Evolutionary conservation across 2,797 vertebrate species (phyloP), one percentile per base, ranked within the genome.

Genomic region (Catamblyrhynchus diadema): DNA sequence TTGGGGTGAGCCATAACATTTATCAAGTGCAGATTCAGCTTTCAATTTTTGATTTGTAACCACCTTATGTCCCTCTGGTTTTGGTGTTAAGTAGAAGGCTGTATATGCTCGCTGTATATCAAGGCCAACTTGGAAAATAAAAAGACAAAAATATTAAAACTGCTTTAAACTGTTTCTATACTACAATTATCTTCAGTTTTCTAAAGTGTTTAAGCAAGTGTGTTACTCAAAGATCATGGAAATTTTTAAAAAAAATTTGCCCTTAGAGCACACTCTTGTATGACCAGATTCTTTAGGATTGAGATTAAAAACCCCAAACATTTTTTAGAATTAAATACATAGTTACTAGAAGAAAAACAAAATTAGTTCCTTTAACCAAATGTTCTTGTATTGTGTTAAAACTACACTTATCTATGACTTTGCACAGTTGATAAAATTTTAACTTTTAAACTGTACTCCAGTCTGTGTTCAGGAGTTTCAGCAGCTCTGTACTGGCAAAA

Each of bases 61-160:
- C 50, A 91, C 81, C 95, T 98, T 97, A 92, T 80, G 71, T 96
- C 83, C 96, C 95, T 94, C 97, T 57, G 69, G 81, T 84, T 96
- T 98, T 8, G 91, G 96, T 96, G 96, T 97, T 74, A 98, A 97
- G 94, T 98, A 99, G 97, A 98, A 98, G 54, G 97, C 97, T 32
- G 92, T 98, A 95, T 98, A 99, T 66, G 87, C 97, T 96, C 98
- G 98, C 93, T 99, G 98, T 97, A 99, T 97, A 96, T 99, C 99
- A 88, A 99, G 92, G 62, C 99, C 99, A 97, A 99, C 99, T 99
- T 83, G 27, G 69, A 61, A 74, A 74, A 96, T 70, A 96, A 92
- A 69, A 78, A 32, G 19, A 75, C 7, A 91, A 86, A 95, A 74
- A 42, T 30, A 91, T 57, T 94, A 87, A 33, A 94, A 91, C n/a